phyloP scores from a whole-genome alignment of 2,888 invertebrate genomes.

The Pollenia labialis region DNA sequence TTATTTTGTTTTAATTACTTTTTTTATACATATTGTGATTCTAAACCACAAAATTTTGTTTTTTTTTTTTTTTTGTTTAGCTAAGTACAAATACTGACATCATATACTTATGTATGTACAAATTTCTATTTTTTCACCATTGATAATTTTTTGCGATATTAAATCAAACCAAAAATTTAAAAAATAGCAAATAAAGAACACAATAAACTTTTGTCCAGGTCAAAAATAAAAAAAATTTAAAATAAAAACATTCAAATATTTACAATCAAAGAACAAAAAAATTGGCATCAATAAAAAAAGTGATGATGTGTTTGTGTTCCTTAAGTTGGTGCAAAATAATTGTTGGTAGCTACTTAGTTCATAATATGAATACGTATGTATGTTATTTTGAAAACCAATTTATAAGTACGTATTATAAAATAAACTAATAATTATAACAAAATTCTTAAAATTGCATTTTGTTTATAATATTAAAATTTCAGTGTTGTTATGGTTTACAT shows the following conservation, averaged over 20 bases:
- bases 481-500: conserved; percentile 44
- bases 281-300: conserved; percentile 22
- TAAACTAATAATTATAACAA: conserved; percentile 31
- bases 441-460: conserved; percentile 46
- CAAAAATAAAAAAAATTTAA: conserved; percentile 13
- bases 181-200: conserved; percentile 20
- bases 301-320: conserved; percentile 26
- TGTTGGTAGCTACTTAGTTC: conserved; percentile 24
- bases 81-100: conserved; percentile 48
- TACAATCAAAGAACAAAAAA: conserved; percentile 50
- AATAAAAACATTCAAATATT: conserved; percentile 49
- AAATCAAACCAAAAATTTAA: conserved; percentile 50
- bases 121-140: conserved; percentile 16
- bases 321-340: conserved; percentile 40
- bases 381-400: conserved; percentile 37
- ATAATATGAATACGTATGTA: conserved; percentile 23
- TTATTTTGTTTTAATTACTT: neutral
- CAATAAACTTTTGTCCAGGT: conserved; percentile 5
- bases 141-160: conserved; percentile 46
- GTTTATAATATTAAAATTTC: conserved; percentile 60
- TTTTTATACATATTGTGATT: conserved; percentile 24
- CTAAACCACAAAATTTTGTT: conserved; percentile 11
- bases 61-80: conserved; percentile 1
- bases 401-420: conserved; percentile 20
- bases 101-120: neutral